Percentiles rank a stretch among this genome's conserved stretches.
Evolutionary conservation across 2,888 invertebrate species (phyloP).

Genomic region (Lymantria dispar): DNA sequence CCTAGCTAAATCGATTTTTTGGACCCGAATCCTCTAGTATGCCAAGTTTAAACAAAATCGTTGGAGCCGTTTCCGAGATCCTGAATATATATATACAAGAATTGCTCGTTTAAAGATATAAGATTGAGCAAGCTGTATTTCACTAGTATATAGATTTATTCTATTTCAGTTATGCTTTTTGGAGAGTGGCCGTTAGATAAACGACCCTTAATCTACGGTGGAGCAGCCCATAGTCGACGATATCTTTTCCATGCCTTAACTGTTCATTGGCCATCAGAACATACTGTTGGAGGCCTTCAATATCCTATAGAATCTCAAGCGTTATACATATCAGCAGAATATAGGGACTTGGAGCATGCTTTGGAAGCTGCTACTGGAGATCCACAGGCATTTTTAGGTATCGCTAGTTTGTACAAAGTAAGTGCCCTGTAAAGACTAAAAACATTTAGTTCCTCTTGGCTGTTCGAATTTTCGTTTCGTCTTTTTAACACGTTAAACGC

Average conservation of each 20-base stretch:
- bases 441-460: too few species aligned
- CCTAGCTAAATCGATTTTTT: too few species aligned
- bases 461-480: too few species aligned
- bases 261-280: conserved; percentile 63
- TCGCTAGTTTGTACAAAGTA: conserved; percentile 58
- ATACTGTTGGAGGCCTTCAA: conserved; percentile 45
- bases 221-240: conserved; percentile 59
- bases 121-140: background rate
- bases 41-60: too few species aligned
- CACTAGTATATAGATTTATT: background rate
- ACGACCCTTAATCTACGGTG: conserved; percentile 56
- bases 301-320: conserved; percentile 63
- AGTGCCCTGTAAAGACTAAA: background rate
- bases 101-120: too few species aligned
- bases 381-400: conserved; percentile 54
- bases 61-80: too few species aligned
- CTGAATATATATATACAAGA: too few species aligned
- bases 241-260: conserved; percentile 60
- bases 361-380: conserved; percentile 44
- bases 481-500: too few species aligned
- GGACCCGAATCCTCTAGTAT: too few species aligned
- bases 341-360: conserved; percentile 44
- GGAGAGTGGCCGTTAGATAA: conserved; percentile 46
- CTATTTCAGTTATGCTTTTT: conserved; percentile 45
- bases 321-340: conserved; percentile 57